Conservation (phyloP, 37 sponge, comb jelly and placozoan genomes). For the Ephydatia muelleri region DNA sequence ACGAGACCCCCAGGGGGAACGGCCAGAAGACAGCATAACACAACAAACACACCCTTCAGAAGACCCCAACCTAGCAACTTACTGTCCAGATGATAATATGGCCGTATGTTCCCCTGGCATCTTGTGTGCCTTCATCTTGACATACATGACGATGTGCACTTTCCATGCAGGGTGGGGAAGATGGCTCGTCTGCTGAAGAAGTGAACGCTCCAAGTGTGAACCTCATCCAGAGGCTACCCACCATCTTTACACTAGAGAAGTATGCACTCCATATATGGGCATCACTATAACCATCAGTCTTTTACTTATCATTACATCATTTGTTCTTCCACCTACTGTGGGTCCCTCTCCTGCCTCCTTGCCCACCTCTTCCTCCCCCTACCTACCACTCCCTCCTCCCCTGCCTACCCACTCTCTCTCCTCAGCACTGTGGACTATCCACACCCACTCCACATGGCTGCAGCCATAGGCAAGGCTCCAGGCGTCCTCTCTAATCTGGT, state of each 20-base stretch:
- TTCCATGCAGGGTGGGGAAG: not conserved
- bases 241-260: slow-evolving; percentile 53
- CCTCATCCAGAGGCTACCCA: slow-evolving; percentile 25
- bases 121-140: not conserved
- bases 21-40: no score
- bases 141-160: not conserved
- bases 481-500: slow-evolving; percentile 78
- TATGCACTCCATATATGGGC: not conserved
- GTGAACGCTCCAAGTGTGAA: slow-evolving; percentile 24
- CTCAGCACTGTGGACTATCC: slow-evolving; percentile 56
- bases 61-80: no score
- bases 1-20: no score
- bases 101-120: not conserved
- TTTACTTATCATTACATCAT: not conserved
- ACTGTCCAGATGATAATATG: not conserved
- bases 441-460: slow-evolving; percentile 77
- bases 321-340: not conserved
- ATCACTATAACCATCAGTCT: not conserved
- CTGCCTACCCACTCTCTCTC: not conserved
- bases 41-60: no score
- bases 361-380: not conserved
- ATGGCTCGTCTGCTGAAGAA: not conserved
- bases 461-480: slow-evolving; percentile 63
- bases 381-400: not conserved
- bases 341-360: not conserved